phyloP scores from a whole-genome alignment of 1,140 invertebrate species.

The roundworm (Caenorhabditis elegans) region WBcel235 BX284603.4:4401501-4402000 shows the following conservation, averaged over 20 bases:
- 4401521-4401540: no score
- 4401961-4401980: not conserved
- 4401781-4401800: not conserved
- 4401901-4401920: not conserved
- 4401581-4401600: no score
- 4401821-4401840: not conserved
- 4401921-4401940: not conserved
- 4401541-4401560: no score
- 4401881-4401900: not conserved
- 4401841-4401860: not conserved
- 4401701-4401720: not conserved
- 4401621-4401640: not conserved
- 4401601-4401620: not conserved
- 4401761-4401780: not conserved
- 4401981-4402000: constrained; percentile 1
- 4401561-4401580: not conserved
- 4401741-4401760: not conserved
- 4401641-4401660: constrained; percentile 1
- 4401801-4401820: not conserved
- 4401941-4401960: not conserved
- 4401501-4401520: no score
- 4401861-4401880: not conserved
- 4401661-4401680: not conserved
- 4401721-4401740: not conserved
- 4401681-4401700: not conserved